A percentile compares a stretch with the other conserved stretches of the same genome.
phyloP scores from a whole-genome alignment of 2,888 invertebrate genomes.

The Cecidostiba fungosa region DNA sequence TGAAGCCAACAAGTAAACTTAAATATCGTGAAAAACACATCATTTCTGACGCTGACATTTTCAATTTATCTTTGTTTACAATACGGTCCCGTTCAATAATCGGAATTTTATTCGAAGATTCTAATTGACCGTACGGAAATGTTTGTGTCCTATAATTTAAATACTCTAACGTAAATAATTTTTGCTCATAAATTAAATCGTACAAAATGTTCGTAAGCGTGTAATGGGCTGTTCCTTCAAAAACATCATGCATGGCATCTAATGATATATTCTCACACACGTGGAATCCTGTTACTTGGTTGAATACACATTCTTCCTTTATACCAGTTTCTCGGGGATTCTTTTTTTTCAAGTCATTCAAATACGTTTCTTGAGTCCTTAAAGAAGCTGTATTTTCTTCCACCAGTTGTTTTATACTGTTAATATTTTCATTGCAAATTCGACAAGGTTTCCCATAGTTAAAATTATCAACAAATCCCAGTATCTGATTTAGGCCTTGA shows the following conservation, averaged over 20 bases:
- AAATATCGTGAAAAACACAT: constrained; percentile 43
- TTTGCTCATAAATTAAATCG: constrained; percentile 56
- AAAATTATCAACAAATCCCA: constrained; percentile 55
- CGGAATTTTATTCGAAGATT: constrained; percentile 48
- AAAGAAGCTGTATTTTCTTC: constrained; percentile 31
- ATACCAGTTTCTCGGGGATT: constrained; percentile 42
- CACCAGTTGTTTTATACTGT: constrained; percentile 25
- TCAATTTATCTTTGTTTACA: constrained; percentile 43
- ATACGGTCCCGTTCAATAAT: constrained; percentile 31
- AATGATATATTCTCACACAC: constrained; percentile 45
- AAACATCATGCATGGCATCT: constrained; percentile 56
- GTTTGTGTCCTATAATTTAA: constrained; percentile 48
- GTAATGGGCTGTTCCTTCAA: constrained; percentile 54
- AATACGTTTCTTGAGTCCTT: constrained; percentile 34
- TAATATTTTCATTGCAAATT: constrained; percentile 37
- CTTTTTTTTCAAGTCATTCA: constrained; percentile 25
- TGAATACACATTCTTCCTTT: constrained; percentile 37
- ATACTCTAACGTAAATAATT: constrained; percentile 53
- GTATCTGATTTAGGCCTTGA: constrained; percentile 49
- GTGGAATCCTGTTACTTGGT: constrained; percentile 45
- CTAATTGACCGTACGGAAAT: constrained; percentile 31
- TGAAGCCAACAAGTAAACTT: constrained; percentile 44
- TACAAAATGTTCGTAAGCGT: constrained; percentile 41
- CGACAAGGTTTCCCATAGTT: constrained; percentile 45
- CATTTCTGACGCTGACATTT: constrained; percentile 52